These are phyloP conservation scores for Polyploca ridens DNA, from an alignment of 2,888 invertebrate species.

Conservation along the genomic window DNA sequence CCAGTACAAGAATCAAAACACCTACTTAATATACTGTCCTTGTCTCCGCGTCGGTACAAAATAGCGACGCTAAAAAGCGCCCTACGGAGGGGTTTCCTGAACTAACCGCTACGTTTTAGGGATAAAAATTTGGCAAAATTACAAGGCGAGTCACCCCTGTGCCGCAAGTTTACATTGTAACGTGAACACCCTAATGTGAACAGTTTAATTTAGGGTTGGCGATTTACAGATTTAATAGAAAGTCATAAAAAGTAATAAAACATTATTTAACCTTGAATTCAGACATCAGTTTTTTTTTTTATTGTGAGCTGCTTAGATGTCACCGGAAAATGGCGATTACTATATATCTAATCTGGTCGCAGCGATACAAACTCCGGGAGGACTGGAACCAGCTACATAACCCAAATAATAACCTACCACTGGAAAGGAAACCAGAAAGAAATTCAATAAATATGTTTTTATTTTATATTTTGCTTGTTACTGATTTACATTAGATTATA, in stretches of 20 bases:
- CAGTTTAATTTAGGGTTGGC: slow-evolving; percentile 73
- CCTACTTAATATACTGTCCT: slow-evolving; percentile 61
- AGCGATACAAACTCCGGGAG: too few relatives aligned
- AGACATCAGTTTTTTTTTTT: too few relatives aligned
- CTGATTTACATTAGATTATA: too few relatives aligned
- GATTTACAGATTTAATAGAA: slow-evolving; percentile 8
- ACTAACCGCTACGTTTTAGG: slow-evolving; percentile 66
- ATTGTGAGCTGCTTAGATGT: too few relatives aligned
- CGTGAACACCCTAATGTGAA: slow-evolving; percentile 80
- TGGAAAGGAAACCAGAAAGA: too few relatives aligned
- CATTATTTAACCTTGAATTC: too few relatives aligned
- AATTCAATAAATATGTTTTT: too few relatives aligned
- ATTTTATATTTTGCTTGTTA: too few relatives aligned
- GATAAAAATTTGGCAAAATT: slow-evolving; percentile 82
- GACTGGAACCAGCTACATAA: too few relatives aligned
- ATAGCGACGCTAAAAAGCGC: slow-evolving; percentile 60
- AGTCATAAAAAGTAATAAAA: background rate
- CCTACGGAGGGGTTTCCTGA: slow-evolving; percentile 51
- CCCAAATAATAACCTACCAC: too few relatives aligned
- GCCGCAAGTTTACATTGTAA: slow-evolving; percentile 78
- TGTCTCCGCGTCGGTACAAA: slow-evolving; percentile 53
- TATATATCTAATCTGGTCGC: too few relatives aligned
- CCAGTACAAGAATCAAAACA: slow-evolving; percentile 57
- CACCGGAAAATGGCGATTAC: too few relatives aligned
- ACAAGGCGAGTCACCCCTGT: slow-evolving; percentile 78